Evolutionary conservation across 1,140 invertebrate species (phyloP).

Genomic region (Dryas iulia): DNA sequence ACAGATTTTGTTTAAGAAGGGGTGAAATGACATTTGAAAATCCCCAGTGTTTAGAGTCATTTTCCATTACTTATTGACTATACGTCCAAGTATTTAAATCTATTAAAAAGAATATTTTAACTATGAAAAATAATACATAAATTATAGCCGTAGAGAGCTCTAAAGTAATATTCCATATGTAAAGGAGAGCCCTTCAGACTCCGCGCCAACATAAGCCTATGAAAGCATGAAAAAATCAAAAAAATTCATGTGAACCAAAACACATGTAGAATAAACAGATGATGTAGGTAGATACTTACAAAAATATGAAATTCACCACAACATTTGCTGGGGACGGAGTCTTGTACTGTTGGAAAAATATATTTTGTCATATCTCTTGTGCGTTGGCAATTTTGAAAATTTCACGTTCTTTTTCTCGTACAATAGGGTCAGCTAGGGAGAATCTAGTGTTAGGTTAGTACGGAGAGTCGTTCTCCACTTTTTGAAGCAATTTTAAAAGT

Average conservation of each 20-base stretch:
- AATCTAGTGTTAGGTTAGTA: too few relatives aligned
- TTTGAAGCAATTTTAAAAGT: too few relatives aligned
- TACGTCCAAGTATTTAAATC: slow-evolving; percentile 11
- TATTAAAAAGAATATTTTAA: not conserved
- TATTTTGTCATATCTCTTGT: not conserved
- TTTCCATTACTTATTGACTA: slow-evolving; percentile 61
- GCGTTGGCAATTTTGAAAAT: too few relatives aligned
- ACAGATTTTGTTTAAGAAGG: slow-evolving; percentile 72
- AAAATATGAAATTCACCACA: slow-evolving; percentile 81
- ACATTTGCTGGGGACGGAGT: slow-evolving; percentile 72
- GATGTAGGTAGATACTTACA: slow-evolving; percentile 79
- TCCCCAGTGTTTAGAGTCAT: slow-evolving; percentile 63
- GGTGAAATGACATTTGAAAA: slow-evolving; percentile 77
- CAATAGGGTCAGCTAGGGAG: too few relatives aligned
- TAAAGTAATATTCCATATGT: slow-evolving; percentile 41
- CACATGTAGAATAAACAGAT: slow-evolving; percentile 79
- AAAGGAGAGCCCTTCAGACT: slow-evolving; percentile 41
- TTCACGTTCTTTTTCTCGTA: too few relatives aligned
- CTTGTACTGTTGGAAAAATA: slow-evolving; percentile 39
- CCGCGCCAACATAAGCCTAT: slow-evolving; percentile 63
- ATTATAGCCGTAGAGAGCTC: slow-evolving; percentile 32
- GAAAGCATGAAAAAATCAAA: slow-evolving; percentile 78
- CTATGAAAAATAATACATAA: not conserved
- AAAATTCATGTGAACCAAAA: slow-evolving; percentile 79
- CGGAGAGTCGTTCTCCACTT: too few relatives aligned